Evolutionary conservation across 92 coral and sea anemone species (phyloP), one percentile per base, ranked within the genome.

Genomic region (Heliopora coerulea): DNA sequence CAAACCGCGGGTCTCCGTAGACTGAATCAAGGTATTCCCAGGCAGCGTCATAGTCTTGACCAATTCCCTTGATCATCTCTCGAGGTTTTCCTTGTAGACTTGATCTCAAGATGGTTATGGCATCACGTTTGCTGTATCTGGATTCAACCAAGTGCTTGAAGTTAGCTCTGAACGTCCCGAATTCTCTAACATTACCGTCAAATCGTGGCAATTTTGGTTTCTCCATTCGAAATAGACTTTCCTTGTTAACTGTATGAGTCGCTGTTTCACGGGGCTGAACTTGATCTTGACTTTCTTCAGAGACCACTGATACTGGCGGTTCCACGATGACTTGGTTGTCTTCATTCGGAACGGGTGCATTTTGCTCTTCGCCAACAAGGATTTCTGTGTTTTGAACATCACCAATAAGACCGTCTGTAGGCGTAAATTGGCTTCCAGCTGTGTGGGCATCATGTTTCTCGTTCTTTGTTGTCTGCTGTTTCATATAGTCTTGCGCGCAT

Each of bases 121-220:
- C 83, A 32, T 86, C 86, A 9, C 86, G 33, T 25, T 77, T 48
- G 58, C 80, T 56, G 54, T 78, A 86, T 63, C 49, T 48, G 2
- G 70, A 35, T 18, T 78, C 87, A 18, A 86, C 69, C 17, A 74
- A 42, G 49, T 86, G 90, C 32, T 65, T 86, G 69, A 86, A 86
- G 57, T 86, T 84, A 15, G 86, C 31, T 19, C 65, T 42, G 59
- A 83, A 86, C 4, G 66, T 82, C 9, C 59, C 65, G 39, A 46
- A 69, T 57, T 80, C 85, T 42, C 84, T 26, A 0, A 80, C 85
- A 48, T 85, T 68, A 30, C 89, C 86, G 24, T 59, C 1, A 32
- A 75, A 80, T 6, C 4, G 58, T 1, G 89, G 86, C 65, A 85
- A 3, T 41, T 81, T 85, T 11, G 86, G 86, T 56, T 81, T 85